Percentiles rank a stretch among this genome's conserved stretches.
These are phyloP conservation scores for Neoniphon sammara DNA, from an alignment of 2,797 vertebrate species.

Conservation along the genomic window DNA sequence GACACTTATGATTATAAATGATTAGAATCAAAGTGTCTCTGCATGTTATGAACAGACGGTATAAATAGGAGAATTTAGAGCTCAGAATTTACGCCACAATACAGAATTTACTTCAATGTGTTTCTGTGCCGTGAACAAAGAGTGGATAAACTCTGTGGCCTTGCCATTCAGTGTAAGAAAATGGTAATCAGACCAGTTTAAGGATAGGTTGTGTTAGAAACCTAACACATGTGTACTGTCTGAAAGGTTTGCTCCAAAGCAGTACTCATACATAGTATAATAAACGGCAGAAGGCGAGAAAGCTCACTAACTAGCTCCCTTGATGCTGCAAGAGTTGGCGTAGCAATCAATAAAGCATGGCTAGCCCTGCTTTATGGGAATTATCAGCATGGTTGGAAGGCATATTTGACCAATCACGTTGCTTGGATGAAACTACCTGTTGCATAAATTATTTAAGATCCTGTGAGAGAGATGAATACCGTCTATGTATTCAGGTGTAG, in stretches of 20 bases:
- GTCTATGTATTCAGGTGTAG: slow-evolving; percentile 54
- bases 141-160: too few relatives aligned
- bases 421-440: slow-evolving; percentile 63
- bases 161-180: too few relatives aligned
- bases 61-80: too few relatives aligned
- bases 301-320: slow-evolving; percentile 77
- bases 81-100: too few relatives aligned
- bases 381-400: slow-evolving; percentile 49
- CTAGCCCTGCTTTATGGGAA: slow-evolving; percentile 57
- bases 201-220: background rate
- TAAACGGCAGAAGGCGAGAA: slow-evolving; percentile 5
- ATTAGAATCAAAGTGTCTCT: too few relatives aligned
- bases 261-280: slow-evolving; percentile 13
- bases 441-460: slow-evolving; percentile 67
- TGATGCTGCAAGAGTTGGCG: slow-evolving; percentile 70
- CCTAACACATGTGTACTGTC: slow-evolving; percentile 9
- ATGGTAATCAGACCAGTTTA: slow-evolving; percentile 12
- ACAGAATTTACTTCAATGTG: too few relatives aligned
- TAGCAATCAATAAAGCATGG: slow-evolving; percentile 74
- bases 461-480: slow-evolving; percentile 34
- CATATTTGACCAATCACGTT: slow-evolving; percentile 65
- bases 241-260: slow-evolving; percentile 46
- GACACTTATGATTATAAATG: too few relatives aligned
- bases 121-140: too few relatives aligned
- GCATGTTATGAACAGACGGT: too few relatives aligned